Evolutionary conservation across 2,797 vertebrate species (phyloP).

Genomic region (Sebastes vulpes): DNA sequence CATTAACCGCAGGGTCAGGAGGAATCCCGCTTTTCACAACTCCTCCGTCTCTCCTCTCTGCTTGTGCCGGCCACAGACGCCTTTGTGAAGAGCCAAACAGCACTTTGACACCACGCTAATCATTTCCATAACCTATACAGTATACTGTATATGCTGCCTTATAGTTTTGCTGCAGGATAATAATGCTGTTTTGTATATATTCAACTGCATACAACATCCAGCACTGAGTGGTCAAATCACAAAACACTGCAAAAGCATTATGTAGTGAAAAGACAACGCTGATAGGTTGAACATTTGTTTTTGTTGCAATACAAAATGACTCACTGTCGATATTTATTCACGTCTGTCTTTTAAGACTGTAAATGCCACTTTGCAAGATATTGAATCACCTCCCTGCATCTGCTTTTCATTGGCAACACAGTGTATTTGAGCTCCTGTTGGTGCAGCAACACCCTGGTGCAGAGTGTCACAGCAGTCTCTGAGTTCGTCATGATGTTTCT

Average conservation of each 20-base stretch:
- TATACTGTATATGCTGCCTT: not conserved
- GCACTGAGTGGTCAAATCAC: not conserved
- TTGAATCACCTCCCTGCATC: slow-evolving; percentile 14
- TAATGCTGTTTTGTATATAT: not conserved
- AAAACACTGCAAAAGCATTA: not conserved
- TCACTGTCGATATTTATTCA: not conserved
- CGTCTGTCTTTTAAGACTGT: not conserved
- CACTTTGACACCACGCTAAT: slow-evolving; percentile 43
- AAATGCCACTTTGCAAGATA: slow-evolving; percentile 1
- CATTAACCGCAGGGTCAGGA: slow-evolving; percentile 82
- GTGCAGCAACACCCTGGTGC: not conserved
- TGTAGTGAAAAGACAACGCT: not conserved
- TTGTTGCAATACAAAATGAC: not conserved
- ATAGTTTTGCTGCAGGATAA: slow-evolving; percentile 4
- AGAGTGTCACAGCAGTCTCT: slow-evolving; percentile 24
- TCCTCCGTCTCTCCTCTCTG: slow-evolving; percentile 37
- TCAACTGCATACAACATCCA: not conserved
- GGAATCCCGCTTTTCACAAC: slow-evolving; percentile 59
- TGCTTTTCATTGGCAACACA: not conserved
- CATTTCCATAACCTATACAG: slow-evolving; percentile 20
- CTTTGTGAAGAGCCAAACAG: slow-evolving; percentile 41
- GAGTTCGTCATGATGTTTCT: slow-evolving; percentile 18
- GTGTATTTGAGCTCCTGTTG: not conserved
- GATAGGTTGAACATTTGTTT: not conserved
- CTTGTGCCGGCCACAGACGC: slow-evolving; percentile 14